These are phyloP conservation scores for Iguana delicatissima DNA, from an alignment of 2,797 vertebrate species.

Conservation along the genomic window DNA sequence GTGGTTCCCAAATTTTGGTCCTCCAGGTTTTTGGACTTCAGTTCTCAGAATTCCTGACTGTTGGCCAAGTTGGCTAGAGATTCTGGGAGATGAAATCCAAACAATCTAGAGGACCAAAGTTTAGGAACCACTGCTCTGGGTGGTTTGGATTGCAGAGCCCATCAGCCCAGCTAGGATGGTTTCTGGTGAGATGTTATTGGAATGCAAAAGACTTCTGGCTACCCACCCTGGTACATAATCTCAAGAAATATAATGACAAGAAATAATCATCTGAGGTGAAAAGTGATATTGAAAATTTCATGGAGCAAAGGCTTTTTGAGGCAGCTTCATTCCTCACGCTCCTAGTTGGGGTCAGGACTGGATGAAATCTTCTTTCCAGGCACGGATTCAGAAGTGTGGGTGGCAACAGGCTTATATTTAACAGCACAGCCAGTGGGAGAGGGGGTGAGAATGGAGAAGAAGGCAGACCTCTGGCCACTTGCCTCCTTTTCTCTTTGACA, in stretches of 20 bases:
- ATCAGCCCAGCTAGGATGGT: background rate
- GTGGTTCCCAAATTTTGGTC: too few species aligned
- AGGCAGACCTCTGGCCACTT: background rate
- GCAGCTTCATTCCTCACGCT: background rate
- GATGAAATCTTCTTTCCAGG: conserved; percentile 22
- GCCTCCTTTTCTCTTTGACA: background rate
- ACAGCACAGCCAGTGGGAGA: background rate
- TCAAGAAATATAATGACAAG: background rate
- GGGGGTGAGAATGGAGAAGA: conserved; percentile 1
- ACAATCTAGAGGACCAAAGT: too few species aligned
- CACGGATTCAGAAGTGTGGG: conserved; percentile 24
- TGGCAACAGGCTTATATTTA: conserved; percentile 19
- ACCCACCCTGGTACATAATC: background rate
- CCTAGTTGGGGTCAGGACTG: background rate
- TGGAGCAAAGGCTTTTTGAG: background rate
- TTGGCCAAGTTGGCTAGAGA: too few species aligned
- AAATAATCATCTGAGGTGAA: background rate
- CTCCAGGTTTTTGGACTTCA: too few species aligned
- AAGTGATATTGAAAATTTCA: background rate
- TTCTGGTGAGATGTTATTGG: background rate
- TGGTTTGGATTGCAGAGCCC: background rate
- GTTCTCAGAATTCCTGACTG: too few species aligned
- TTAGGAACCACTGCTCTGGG: background rate
- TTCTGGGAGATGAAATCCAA: too few species aligned
- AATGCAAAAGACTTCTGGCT: background rate